Evolutionary conservation across 2,113 vertebrate species (phyloP).

Genomic region (Hippopotamus amphibius): DNA sequence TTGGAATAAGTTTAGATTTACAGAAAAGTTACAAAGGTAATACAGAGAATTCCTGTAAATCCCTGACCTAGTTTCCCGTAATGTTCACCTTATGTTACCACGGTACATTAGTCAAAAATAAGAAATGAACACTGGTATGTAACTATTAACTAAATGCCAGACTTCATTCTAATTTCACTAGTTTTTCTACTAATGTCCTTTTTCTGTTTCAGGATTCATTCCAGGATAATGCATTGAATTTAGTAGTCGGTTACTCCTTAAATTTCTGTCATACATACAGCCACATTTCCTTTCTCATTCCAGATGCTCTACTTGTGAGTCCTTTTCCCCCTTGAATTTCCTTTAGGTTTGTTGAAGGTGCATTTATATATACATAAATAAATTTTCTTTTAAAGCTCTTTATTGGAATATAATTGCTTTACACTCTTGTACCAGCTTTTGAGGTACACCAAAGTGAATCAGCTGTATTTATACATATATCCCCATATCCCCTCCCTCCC

Average conservation of each 20-base stretch:
- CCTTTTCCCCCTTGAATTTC: not conserved
- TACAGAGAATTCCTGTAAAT: not conserved
- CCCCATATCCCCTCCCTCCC: too few species aligned
- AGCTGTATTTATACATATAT: too few species aligned
- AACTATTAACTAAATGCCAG: not conserved
- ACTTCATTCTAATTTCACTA: not conserved
- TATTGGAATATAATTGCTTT: too few species aligned
- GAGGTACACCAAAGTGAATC: too few species aligned
- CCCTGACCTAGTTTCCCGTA: not conserved
- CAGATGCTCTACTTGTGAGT: not conserved
- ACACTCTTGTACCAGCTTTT: too few species aligned
- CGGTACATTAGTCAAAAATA: not conserved
- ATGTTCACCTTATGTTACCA: not conserved
- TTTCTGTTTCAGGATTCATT: not conserved
- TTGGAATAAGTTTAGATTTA: conserved; percentile 7
- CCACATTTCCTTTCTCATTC: not conserved
- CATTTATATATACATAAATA: too few species aligned
- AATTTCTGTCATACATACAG: not conserved
- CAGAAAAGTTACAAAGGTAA: not conserved
- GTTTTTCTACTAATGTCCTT: not conserved
- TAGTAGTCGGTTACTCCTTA: not conserved
- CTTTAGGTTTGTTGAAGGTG: not conserved
- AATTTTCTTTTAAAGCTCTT: too few species aligned
- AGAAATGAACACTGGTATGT: not conserved
- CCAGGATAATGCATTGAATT: not conserved